Evolutionary conservation across 1,140 invertebrate species (phyloP), one percentile per base, ranked within the genome.

Genomic region (Leptopilina clavipes): DNA sequence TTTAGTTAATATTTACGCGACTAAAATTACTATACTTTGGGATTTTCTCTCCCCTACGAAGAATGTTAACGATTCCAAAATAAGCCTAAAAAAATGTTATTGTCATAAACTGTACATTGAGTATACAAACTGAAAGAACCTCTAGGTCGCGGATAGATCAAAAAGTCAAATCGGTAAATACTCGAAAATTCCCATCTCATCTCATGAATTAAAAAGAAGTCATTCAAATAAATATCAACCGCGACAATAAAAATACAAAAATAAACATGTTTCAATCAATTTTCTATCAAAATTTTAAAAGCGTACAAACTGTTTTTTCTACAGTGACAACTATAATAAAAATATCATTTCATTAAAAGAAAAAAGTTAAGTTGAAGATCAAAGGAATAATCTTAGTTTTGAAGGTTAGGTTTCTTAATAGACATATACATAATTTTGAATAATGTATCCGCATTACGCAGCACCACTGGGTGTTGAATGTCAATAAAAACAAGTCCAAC

Each of bases 401-500:
- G 22, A 31, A 37, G 59, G 59, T 65, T 65, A 65, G 59, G 25
- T 31, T 65, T 31, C 25, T 65, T 37, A 65, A 65, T 52, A 52
- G 48, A 52, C 17, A 52, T n/a, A 52, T 52, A 17, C 48, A 52
- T 52, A 52, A 17, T 37, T 65, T 31, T 65, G 22, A 65, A 65
- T 65, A 65, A 65, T 65, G 22, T n/a, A 65, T 31, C 22, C 22
- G 22, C 14, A 65, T 31, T 37, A 25, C 59, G 59, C 22, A 37
- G 59, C 59, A 65, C 22, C 59, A 65, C 59, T n/a, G 59, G 59
- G 59, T 65, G 22, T 31, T 25, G 59, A 65, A 65, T 65, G 59
- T 65, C 59, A 65, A 65, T 65, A 65, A 31, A 65, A 65, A 65
- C 59, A 65, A 65, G 59, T 31, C 59, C 22, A 65, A 22, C 25